These are phyloP conservation scores for Drosophila sulfurigaster DNA, from an alignment of 1,140 invertebrate genomes.

Conservation along the genomic window DNA sequence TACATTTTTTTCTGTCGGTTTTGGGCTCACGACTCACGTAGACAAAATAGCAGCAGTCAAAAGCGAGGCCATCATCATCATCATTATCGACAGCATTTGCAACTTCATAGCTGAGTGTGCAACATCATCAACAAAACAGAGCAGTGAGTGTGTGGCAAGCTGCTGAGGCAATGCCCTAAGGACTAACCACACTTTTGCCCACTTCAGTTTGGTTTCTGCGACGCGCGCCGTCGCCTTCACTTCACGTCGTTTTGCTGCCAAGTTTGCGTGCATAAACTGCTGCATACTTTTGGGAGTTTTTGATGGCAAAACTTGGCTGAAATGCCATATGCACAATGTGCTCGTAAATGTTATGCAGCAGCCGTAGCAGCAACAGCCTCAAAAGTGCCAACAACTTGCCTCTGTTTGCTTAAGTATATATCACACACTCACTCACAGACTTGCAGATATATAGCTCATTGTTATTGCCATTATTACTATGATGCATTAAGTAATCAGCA, in stretches of 20 bases:
- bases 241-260: conserved; percentile 46
- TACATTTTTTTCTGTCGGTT: conserved; percentile 22
- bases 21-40: conserved; percentile 5
- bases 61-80: conserved; percentile 11
- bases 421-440: conserved; percentile 20
- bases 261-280: conserved; percentile 73
- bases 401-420: conserved; percentile 29
- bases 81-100: conserved; percentile 1
- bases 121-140: conserved; percentile 11
- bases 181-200: conserved; percentile 24
- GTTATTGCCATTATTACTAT: conserved; percentile 7
- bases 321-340: conserved; percentile 51
- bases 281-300: conserved; percentile 73
- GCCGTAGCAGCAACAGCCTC: neutral
- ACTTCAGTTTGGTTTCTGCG: neutral
- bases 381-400: conserved; percentile 44
- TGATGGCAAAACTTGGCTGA: conserved; percentile 70
- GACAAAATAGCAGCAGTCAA: neutral
- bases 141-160: neutral
- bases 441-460: neutral
- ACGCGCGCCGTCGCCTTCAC: conserved; percentile 20
- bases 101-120: conserved; percentile 6
- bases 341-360: conserved; percentile 50
- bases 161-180: conserved; percentile 9
- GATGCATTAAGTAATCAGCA: conserved; percentile 29